These are phyloP conservation scores for Hirundichthys speculiger DNA, from an alignment of 2,113 vertebrate genomes.

Conservation along the genomic window DNA sequence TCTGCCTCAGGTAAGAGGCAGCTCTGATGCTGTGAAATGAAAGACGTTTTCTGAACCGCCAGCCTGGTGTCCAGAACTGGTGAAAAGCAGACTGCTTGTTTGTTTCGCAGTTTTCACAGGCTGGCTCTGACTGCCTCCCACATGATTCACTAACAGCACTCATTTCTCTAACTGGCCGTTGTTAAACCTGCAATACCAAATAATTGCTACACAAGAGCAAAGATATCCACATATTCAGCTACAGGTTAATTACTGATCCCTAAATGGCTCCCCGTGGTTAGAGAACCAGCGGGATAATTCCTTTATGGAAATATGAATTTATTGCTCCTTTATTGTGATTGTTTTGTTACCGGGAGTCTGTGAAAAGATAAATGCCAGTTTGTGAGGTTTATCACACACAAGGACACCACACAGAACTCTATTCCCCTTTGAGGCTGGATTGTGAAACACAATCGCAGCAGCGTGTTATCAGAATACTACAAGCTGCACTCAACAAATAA, in stretches of 20 bases:
- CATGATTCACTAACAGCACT: constrained; percentile 21
- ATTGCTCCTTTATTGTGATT: constrained; percentile 7
- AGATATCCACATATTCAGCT: constrained; percentile 5
- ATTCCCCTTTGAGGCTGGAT: constrained; percentile 26
- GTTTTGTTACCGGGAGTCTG: constrained; percentile 12
- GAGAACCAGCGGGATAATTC: constrained; percentile 6
- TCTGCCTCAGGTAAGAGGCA: constrained; percentile 89
- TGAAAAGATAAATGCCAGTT: constrained; percentile 23
- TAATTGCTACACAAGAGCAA: constrained; percentile 22
- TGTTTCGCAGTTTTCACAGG: constrained; percentile 31
- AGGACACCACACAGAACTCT: constrained; percentile 23
- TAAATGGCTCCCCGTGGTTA: constrained; percentile 9
- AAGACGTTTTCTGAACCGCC: constrained; percentile 27
- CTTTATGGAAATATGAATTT: constrained; percentile 13
- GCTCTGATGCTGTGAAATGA: constrained; percentile 6
- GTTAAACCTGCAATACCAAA: constrained; percentile 15
- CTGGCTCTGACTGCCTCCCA: neutral
- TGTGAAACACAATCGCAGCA: constrained; percentile 17
- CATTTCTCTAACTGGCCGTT: constrained; percentile 13
- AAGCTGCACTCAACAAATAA: neutral
- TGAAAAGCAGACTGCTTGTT: constrained; percentile 50
- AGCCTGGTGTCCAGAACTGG: constrained; percentile 45
- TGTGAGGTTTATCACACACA: constrained; percentile 25
- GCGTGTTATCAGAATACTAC: neutral
- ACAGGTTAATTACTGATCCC: constrained; percentile 12